Percentiles rank a stretch among this genome's conserved stretches.
phyloP scores from a whole-genome alignment of 2,797 vertebrate genomes.

The Acipenser oxyrinchus region DNA sequence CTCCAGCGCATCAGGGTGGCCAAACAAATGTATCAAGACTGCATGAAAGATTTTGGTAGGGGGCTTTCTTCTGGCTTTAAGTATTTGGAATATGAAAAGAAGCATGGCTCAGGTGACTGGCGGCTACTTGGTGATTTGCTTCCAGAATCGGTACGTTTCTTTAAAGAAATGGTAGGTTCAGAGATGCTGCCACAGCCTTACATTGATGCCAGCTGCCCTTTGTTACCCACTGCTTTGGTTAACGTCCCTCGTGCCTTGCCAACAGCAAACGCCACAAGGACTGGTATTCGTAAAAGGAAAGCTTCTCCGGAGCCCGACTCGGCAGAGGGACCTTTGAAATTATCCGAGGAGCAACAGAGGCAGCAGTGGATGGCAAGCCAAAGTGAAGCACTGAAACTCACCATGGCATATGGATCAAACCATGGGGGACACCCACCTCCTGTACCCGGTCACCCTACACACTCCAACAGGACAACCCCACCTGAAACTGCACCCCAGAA shows the following conservation, averaged over 20 bases:
- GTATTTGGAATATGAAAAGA: slow-evolving; percentile 90
- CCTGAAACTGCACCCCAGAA: slow-evolving; percentile 78
- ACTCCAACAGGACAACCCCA: slow-evolving; percentile 74
- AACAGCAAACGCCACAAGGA: slow-evolving; percentile 49
- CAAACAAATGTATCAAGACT: slow-evolving; percentile 96
- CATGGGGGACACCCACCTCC: slow-evolving; percentile 60
- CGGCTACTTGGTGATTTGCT: slow-evolving; percentile 82
- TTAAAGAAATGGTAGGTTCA: slow-evolving; percentile 73
- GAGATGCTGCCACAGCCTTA: slow-evolving; percentile 87
- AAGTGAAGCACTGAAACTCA: slow-evolving; percentile 81
- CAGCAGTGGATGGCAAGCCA: slow-evolving; percentile 85
- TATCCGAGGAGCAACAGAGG: slow-evolving; percentile 72
- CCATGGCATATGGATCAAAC: slow-evolving; percentile 68
- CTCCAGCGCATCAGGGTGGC: slow-evolving; percentile 86
- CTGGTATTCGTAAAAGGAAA: slow-evolving; percentile 78
- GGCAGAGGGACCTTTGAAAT: slow-evolving; percentile 61
- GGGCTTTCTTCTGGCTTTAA: slow-evolving; percentile 90
- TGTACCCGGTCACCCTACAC: slow-evolving; percentile 59
- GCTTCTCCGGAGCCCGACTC: slow-evolving; percentile 83
- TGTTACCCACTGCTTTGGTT: slow-evolving; percentile 74
- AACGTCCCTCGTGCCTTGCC: slow-evolving; percentile 62
- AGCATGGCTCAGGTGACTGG: slow-evolving; percentile 87
- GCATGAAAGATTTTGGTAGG: slow-evolving; percentile 89
- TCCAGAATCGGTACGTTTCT: slow-evolving; percentile 84
- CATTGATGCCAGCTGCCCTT: slow-evolving; percentile 74